A percentile compares a stretch with the other conserved stretches of the same genome.
phyloP scores from a whole-genome alignment of 2,113 vertebrate species.

The Cathartes aura region DNA sequence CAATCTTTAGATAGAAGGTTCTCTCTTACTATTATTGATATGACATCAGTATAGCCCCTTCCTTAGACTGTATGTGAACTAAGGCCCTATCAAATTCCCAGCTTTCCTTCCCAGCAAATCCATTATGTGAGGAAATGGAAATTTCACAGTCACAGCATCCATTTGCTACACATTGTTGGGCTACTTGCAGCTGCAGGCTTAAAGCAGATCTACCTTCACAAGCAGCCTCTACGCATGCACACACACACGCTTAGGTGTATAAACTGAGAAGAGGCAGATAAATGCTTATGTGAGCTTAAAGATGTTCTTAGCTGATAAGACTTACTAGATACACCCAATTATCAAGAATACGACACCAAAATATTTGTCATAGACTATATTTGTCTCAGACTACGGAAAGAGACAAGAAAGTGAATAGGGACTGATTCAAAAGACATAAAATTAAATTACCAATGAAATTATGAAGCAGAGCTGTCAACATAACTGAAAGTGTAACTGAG shows the following conservation, averaged over 20 bases:
- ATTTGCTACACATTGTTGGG: neutral
- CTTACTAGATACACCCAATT: neutral
- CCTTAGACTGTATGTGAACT: neutral
- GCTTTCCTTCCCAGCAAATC: neutral
- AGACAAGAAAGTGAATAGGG: neutral
- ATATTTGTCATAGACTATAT: neutral
- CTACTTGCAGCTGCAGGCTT: neutral
- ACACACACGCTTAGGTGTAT: too few species aligned
- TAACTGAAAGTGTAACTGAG: neutral
- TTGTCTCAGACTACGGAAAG: neutral
- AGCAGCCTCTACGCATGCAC: neutral
- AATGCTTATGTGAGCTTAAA: neutral
- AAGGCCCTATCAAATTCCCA: neutral
- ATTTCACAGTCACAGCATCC: constrained; percentile 24
- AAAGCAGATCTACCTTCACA: neutral
- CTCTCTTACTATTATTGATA: neutral
- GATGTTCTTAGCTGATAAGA: neutral
- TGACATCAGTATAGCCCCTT: neutral
- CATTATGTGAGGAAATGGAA: neutral
- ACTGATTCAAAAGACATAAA: neutral
- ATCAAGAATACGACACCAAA: neutral
- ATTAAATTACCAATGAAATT: neutral
- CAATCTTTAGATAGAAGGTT: neutral
- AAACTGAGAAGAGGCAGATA: neutral
- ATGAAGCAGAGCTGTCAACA: neutral